These are phyloP conservation scores for Cydia splendana DNA, from an alignment of 1,140 invertebrate species.

Conservation along the genomic window DNA sequence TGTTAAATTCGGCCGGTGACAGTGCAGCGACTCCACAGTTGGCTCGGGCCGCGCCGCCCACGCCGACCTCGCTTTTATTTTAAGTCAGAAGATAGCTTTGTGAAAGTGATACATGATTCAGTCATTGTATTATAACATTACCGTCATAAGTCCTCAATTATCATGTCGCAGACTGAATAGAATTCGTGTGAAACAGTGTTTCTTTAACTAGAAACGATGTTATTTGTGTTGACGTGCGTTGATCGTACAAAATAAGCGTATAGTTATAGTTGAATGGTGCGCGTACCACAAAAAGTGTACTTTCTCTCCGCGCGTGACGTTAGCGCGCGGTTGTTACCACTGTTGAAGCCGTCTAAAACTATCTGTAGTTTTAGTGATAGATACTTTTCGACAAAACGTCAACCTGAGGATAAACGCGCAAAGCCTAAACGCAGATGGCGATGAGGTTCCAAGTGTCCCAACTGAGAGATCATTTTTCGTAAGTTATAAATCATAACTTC, in stretches of 20 bases:
- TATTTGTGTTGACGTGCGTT: conserved; percentile 6
- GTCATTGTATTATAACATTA: conserved; percentile 14
- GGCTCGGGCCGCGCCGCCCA: conserved; percentile 17
- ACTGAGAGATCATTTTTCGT: too few species aligned
- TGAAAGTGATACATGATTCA: conserved; percentile 17
- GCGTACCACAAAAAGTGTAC: conserved; percentile 29
- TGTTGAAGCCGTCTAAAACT: neutral
- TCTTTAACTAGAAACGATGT: conserved; percentile 14
- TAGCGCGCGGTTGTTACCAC: conserved; percentile 4
- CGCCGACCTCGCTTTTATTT: conserved; percentile 30
- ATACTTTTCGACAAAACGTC: neutral
- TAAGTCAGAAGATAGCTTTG: neutral
- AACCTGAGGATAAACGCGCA: too few species aligned
- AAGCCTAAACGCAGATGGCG: too few species aligned
- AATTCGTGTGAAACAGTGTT: conserved; percentile 11
- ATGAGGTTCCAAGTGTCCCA: too few species aligned
- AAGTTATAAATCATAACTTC: too few species aligned
- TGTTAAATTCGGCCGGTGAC: neutral
- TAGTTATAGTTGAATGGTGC: conserved; percentile 10
- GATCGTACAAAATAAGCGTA: conserved; percentile 10
- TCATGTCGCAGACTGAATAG: neutral
- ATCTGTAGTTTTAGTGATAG: neutral
- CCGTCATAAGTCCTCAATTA: conserved; percentile 9
- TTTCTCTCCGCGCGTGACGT: conserved; percentile 24
- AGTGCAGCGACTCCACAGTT: conserved; percentile 14